phyloP scores from a whole-genome alignment of 1,140 invertebrate species.

The Penaeus indicus region DNA sequence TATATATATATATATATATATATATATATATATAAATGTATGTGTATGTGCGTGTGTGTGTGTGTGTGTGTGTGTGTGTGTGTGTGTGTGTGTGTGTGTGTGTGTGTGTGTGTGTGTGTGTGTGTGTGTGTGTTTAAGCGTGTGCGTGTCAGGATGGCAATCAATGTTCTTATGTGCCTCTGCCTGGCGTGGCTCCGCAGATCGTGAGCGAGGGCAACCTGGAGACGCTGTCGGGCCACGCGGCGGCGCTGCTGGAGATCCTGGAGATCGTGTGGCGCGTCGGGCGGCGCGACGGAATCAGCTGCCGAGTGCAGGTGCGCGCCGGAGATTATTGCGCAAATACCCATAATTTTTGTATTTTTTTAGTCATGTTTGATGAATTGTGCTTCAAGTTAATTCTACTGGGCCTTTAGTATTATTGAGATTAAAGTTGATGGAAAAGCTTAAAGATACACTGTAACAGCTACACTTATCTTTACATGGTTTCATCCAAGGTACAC shows the following conservation, averaged over 20 bases:
- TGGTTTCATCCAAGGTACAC: too few species aligned
- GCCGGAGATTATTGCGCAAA: not conserved
- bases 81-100: not conserved
- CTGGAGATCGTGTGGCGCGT: constrained; percentile 43
- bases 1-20: constrained; percentile 32
- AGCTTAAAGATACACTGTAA: too few species aligned
- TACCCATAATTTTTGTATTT: too few species aligned
- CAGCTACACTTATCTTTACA: too few species aligned
- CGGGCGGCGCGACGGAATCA: constrained; percentile 26
- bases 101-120: not conserved
- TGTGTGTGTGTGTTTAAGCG: too few species aligned
- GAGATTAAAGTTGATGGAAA: too few species aligned
- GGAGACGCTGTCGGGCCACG: constrained; percentile 2
- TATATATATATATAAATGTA: not conserved
- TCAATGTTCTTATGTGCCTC: too few species aligned
- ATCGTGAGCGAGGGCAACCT: constrained; percentile 12
- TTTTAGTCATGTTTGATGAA: too few species aligned
- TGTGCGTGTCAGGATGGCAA: too few species aligned
- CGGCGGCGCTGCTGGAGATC: constrained; percentile 3
- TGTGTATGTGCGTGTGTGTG: not conserved
- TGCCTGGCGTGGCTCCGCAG: not conserved
- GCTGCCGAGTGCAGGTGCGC: constrained; percentile 39
- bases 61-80: not conserved
- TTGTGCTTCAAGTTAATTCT: too few species aligned
- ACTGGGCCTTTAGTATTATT: too few species aligned